These are phyloP conservation scores for Micromys minutus DNA, from an alignment of 2,113 vertebrate genomes.

Conservation along the genomic window DNA sequence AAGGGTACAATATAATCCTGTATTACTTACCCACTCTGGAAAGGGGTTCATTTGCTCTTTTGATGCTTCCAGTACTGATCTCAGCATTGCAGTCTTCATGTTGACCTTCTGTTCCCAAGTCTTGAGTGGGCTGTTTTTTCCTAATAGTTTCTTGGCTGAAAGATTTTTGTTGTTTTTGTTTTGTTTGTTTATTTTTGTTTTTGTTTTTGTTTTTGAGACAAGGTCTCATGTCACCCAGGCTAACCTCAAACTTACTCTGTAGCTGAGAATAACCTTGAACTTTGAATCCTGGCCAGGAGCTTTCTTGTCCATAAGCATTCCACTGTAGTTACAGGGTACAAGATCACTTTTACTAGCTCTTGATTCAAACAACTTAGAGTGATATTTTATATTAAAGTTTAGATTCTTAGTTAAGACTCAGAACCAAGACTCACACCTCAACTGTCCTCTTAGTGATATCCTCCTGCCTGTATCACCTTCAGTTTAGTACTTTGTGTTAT, in stretches of 20 bases:
- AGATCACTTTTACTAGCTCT: constrained; percentile 40
- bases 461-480: constrained; percentile 13
- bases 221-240: background rate
- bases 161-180: background rate
- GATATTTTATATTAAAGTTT: constrained; percentile 44
- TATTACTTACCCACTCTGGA: background rate
- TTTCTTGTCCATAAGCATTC: constrained; percentile 48
- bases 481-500: background rate
- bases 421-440: background rate
- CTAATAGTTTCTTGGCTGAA: constrained; percentile 30
- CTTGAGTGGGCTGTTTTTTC: background rate
- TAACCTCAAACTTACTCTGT: background rate
- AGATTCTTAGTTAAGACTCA: constrained; percentile 34
- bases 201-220: background rate
- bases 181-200: background rate
- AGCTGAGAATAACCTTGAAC: background rate
- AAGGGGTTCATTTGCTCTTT: constrained; percentile 46
- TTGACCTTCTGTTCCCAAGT: constrained; percentile 13
- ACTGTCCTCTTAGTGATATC: background rate
- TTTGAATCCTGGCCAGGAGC: background rate
- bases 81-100: constrained; percentile 1
- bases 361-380: background rate
- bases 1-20: constrained; percentile 41
- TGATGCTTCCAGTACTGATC: constrained; percentile 29
- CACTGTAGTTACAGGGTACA: background rate